Evolutionary conservation across 2,113 vertebrate species (phyloP), one percentile per base, ranked within the genome.

Genomic region (Burhinus oedicnemus): DNA sequence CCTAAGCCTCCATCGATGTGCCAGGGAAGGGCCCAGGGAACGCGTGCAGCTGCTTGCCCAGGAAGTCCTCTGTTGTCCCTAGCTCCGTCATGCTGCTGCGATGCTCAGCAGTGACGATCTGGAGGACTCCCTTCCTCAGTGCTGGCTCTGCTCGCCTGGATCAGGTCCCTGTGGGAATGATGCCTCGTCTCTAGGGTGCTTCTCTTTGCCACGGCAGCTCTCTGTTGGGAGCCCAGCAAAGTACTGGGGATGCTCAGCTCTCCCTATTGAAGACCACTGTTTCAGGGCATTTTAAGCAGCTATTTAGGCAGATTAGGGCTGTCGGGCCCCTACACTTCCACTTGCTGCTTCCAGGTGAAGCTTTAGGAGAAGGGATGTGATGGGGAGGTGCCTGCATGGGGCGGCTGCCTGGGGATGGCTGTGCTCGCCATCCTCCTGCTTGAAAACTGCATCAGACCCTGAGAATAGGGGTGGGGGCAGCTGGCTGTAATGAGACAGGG

Each of bases 161-260:
- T 34, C 62, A 38, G 40, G 2, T 3, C 19, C 19, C 61, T 0
- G 0, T 18, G 22, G 51, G n/a, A 71, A 11, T 0, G 3, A 8
- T 14, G 47, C 44, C 30, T 34, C 4, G 0, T 66, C 66, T 44
- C n/a, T n/a, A 34, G 58, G 85, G 47, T 17, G 1, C 26, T 58
- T 52, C 49, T 81, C 55, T 44, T 4, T 44, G 57, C 68, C 17
- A 0, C 1, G 8, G 58, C 79, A 64, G 52, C n/a, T 54, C 47
- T 58, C 66, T 57, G 15, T 3, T 18, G 77, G 38, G n/a, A 69
- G 8, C 69, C 75, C 11, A 25, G 61, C 57, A 52, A 42, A 80
- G 58, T 23, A 2, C 34, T 22, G 80, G 55, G 42, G 60, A 3
- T 74, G 60, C 69, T 83, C 69, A 27, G 17, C 64, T 54, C 40